phyloP scores from a whole-genome alignment of 1,140 invertebrate genomes.

The Atta cephalotes region DNA sequence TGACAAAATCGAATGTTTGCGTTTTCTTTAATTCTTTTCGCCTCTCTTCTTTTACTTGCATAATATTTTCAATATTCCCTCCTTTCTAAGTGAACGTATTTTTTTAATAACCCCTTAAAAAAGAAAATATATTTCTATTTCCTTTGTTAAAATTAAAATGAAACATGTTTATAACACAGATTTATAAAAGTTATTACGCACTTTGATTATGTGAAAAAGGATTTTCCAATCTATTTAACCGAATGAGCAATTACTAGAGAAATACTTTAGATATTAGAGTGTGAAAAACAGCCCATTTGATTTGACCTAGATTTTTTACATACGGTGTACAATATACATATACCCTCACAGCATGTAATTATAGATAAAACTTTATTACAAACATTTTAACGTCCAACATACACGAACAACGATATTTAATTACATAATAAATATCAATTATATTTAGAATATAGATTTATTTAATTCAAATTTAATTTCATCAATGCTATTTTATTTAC shows the following conservation, averaged over 20 bases:
- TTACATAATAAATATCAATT: slow-evolving; percentile 2
- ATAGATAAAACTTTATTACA: slow-evolving; percentile 29
- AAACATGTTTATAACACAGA: not conserved
- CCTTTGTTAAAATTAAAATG: slow-evolving; percentile 27
- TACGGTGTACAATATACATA: slow-evolving; percentile 31
- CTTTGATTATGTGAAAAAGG: slow-evolving; percentile 33
- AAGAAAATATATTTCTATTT: slow-evolving; percentile 48
- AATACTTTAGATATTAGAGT: slow-evolving; percentile 32
- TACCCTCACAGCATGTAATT: slow-evolving; percentile 60
- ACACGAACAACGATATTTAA: not conserved
- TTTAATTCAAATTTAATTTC: slow-evolving; percentile 40
- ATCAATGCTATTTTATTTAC: not conserved
- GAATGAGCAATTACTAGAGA: slow-evolving; percentile 44
- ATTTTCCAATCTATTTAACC: slow-evolving; percentile 59
- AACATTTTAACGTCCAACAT: not conserved
- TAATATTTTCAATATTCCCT: too few species aligned
- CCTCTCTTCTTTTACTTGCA: too few species aligned
- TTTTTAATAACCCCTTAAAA: too few species aligned
- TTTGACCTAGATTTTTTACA: slow-evolving; percentile 50
- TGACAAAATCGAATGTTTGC: too few species aligned
- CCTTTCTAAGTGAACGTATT: too few species aligned
- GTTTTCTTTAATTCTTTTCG: too few species aligned
- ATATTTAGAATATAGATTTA: slow-evolving; percentile 30
- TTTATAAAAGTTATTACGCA: slow-evolving; percentile 46
- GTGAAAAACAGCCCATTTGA: slow-evolving; percentile 51